Percentiles rank a stretch among this genome's conserved stretches.
Conservation (phyloP, 2,113 vertebrate genomes). For the Urocolius indicus region DNA sequence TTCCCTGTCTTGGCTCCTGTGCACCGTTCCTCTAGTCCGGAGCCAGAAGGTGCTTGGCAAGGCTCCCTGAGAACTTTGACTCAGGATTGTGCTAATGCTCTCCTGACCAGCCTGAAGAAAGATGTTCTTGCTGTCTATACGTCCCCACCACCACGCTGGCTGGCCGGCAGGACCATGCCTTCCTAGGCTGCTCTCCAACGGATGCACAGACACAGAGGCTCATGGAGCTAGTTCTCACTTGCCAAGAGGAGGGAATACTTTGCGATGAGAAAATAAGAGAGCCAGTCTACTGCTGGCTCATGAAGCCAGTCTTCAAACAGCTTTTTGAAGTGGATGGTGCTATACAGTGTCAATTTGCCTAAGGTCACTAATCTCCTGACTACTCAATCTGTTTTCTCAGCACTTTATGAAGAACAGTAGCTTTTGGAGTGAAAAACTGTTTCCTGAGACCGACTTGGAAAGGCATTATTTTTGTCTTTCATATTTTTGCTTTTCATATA, state of each 20-base stretch:
- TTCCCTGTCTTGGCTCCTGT: background rate
- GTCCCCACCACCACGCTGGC: fast-evolving
- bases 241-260: background rate
- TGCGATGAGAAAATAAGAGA: background rate
- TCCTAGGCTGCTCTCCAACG: background rate
- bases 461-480: background rate
- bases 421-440: background rate
- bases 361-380: background rate
- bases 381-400: background rate
- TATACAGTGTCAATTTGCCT: background rate
- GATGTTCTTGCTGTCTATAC: background rate
- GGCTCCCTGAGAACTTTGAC: background rate
- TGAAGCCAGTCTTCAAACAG: background rate
- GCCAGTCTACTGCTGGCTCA: background rate
- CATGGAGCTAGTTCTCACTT: background rate
- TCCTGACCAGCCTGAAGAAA: background rate
- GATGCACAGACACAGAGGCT: background rate
- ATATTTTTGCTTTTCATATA: no score
- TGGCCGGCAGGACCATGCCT: background rate
- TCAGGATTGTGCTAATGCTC: background rate
- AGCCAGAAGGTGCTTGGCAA: background rate
- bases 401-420: fast-evolving
- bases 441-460: background rate
- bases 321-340: background rate
- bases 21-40: background rate